phyloP scores from a whole-genome alignment of 2,888 invertebrate genomes.

The Zaprionus bogoriensis region DNA sequence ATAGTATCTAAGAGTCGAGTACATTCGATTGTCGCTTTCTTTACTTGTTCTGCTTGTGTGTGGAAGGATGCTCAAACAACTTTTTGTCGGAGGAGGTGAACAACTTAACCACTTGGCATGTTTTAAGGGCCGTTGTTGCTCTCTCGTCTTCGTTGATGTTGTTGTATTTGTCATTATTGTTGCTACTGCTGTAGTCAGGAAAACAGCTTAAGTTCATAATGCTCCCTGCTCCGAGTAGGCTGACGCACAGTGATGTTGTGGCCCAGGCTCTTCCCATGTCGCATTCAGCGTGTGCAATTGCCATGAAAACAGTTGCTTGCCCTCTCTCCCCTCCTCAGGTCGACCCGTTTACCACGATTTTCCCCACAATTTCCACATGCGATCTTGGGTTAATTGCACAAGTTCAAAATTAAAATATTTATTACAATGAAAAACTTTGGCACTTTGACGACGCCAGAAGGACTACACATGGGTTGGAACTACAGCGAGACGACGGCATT shows the following conservation, averaged over 20 bases:
- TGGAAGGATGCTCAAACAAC: no score
- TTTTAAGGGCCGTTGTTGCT: constrained; percentile 66
- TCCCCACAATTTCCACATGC: constrained; percentile 64
- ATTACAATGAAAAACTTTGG: constrained; percentile 77
- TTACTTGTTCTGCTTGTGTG: no score
- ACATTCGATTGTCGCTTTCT: no score
- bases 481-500: constrained; percentile 22
- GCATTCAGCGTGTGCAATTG: constrained; percentile 21
- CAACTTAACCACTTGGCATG: constrained; percentile 63
- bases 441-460: constrained; percentile 75
- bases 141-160: constrained; percentile 27
- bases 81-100: constrained; percentile 26
- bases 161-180: constrained; percentile 12
- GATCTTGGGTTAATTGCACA: constrained; percentile 75
- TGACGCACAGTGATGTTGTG: background rate
- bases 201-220: constrained; percentile 72
- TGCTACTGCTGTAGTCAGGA: constrained; percentile 15
- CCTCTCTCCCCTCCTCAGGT: background rate
- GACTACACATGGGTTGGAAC: constrained; percentile 50
- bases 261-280: background rate
- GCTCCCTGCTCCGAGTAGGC: constrained; percentile 28
- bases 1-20: no score
- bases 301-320: constrained; percentile 39
- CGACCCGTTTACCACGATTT: constrained; percentile 2
- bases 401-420: constrained; percentile 77